Evolutionary conservation across 2,113 vertebrate species (phyloP), one percentile per base, ranked within the genome.

Genomic region (Aspidoscelis tigris): DNA sequence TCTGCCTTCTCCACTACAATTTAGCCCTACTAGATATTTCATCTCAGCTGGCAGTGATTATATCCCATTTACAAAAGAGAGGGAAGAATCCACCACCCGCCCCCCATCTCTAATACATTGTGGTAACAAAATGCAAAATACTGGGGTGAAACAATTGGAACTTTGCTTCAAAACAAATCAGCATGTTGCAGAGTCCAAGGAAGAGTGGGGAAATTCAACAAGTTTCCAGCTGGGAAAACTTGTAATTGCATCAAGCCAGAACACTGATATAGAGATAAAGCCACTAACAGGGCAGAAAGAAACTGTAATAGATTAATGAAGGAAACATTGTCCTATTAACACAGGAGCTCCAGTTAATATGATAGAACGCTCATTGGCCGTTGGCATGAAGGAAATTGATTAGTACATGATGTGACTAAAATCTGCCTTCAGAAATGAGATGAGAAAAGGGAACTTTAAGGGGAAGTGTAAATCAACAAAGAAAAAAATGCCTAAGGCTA

Each of bases 231-330:
- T 93, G 93, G 92, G 94, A 94, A 95, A 94, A 91, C 85, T 91
- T 95, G 91, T 92, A 95, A 95, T 95, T 95, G 93, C 93, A 95
- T 90, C 88, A 90, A 95, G 87, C 82, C 91, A 94, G 90, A 95
- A 92, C 90, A 93, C 68, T 94, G 95, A 92, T 94, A 95, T 86
- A 89, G 88, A 95, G 91, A 96, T 84, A 94, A 95, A 95, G 91
- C 89, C 80, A 91, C 91, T 93, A 94, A 93, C 86, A 94, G 93
- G 90, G 88, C 89, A 80, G 87, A 94, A 92, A 91, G 76, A 94
- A 94, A 95, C 93, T 92, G 91, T 91, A 94, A 87, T 90, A 92
- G 86, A 92, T 87, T 94, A 93, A 95, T 90, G 93, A 89, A 93
- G 77, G 87, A 91, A 92, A n/a, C 44, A 55, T 91, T 94, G 87